Conservation (phyloP, 2,113 vertebrate species). For the Leuciscus idus region DNA sequence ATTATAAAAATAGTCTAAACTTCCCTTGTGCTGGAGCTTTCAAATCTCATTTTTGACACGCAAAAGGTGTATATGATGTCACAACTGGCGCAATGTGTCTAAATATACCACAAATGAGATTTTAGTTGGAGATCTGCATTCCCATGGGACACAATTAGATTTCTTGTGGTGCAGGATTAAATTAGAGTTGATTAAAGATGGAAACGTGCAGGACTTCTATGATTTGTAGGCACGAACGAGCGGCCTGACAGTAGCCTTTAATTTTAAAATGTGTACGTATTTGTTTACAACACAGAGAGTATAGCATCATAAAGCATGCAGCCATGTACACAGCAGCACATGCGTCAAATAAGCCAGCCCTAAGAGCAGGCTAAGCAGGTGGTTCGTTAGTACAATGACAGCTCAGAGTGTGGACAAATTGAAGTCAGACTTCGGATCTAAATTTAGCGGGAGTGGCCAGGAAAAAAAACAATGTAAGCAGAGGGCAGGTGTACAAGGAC, state of each 20-base stretch:
- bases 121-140: neutral
- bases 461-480: no score
- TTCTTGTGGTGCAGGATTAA: neutral
- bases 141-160: neutral
- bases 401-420: neutral
- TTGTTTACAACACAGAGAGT: neutral
- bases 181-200: neutral
- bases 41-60: neutral
- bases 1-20: neutral
- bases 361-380: neutral
- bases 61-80: neutral
- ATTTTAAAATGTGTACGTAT: neutral
- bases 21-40: neutral
- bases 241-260: no score
- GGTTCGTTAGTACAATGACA: neutral
- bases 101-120: neutral
- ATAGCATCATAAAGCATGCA: neutral
- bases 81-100: neutral
- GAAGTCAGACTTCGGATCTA: no score
- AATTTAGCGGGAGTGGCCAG: no score
- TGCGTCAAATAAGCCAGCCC: neutral
- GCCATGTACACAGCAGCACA: neutral
- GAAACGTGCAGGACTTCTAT: neutral
- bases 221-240: neutral
- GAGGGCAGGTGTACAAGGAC: no score